phyloP scores from a whole-genome alignment of 2,888 invertebrate species.

The Pterostichus madidus region DNA sequence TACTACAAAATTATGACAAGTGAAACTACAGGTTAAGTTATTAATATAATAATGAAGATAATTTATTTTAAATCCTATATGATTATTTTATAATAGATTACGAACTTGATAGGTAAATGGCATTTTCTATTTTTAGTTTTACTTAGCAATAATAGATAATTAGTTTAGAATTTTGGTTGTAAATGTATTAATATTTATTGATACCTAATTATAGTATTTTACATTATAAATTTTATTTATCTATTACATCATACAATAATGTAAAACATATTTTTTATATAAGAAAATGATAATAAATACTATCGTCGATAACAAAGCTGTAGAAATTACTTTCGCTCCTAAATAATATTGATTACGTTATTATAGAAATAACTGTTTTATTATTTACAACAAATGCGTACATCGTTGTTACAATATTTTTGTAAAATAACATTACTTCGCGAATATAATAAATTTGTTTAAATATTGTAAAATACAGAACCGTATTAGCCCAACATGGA shows the following conservation, averaged over 20 bases:
- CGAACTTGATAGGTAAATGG: neutral
- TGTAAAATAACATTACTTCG: too few species aligned
- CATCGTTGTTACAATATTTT: neutral
- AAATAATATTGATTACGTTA: constrained; percentile 15
- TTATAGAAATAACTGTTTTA: neutral
- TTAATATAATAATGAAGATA: too few species aligned
- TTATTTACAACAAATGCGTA: constrained; percentile 16
- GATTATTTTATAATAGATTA: too few species aligned
- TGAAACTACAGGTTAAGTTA: neutral
- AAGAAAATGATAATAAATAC: constrained; percentile 7
- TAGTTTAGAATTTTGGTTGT: neutral
- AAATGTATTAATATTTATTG: constrained; percentile 29
- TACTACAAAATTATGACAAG: constrained; percentile 57
- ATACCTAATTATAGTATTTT: constrained; percentile 18
- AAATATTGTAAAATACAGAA: constrained; percentile 3
- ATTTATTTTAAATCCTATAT: too few species aligned
- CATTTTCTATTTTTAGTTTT: too few species aligned
- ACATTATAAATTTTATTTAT: constrained; percentile 24
- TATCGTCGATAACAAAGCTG: neutral
- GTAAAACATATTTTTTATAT: constrained; percentile 31
- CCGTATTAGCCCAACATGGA: neutral
- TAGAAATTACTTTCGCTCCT: constrained; percentile 1
- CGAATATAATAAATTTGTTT: too few species aligned
- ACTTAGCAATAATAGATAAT: too few species aligned
- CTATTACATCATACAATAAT: constrained; percentile 16